phyloP scores from a whole-genome alignment of 2,888 invertebrate species.

The Protonemura montana region DNA sequence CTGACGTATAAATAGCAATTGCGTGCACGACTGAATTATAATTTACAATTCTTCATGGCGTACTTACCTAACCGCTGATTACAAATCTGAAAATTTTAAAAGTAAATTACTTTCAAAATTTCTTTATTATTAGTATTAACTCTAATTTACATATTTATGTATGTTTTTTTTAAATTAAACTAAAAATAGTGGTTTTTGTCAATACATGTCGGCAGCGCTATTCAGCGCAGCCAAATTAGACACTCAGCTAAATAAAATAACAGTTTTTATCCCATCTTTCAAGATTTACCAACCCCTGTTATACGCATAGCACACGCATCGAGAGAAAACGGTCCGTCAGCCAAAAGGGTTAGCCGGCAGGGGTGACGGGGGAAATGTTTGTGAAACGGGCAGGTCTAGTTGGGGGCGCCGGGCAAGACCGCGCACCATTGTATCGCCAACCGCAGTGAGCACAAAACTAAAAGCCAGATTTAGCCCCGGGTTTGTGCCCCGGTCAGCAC shows the following conservation, averaged over 20 bases:
- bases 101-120: too few relatives aligned
- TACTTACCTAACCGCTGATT: too few relatives aligned
- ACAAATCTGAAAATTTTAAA: too few relatives aligned
- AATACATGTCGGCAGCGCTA: not conserved
- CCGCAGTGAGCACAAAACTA: not conserved
- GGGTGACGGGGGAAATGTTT: not conserved
- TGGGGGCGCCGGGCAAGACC: not conserved
- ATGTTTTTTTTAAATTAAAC: too few relatives aligned
- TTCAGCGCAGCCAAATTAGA: not conserved
- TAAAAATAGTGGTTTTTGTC: too few relatives aligned
- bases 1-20: too few relatives aligned
- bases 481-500: not conserved
- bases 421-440: not conserved
- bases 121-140: too few relatives aligned
- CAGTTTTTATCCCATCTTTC: not conserved
- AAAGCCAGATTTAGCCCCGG: not conserved
- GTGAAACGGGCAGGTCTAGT: not conserved
- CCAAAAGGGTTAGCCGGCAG: not conserved
- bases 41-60: too few relatives aligned
- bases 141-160: too few relatives aligned
- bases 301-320: not conserved
- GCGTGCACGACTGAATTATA: too few relatives aligned
- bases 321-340: not conserved
- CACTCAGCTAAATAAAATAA: not conserved
- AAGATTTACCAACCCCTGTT: not conserved